Conservation (phyloP, 2,113 vertebrate genomes). For the Melanerpes formicivorus region DNA sequence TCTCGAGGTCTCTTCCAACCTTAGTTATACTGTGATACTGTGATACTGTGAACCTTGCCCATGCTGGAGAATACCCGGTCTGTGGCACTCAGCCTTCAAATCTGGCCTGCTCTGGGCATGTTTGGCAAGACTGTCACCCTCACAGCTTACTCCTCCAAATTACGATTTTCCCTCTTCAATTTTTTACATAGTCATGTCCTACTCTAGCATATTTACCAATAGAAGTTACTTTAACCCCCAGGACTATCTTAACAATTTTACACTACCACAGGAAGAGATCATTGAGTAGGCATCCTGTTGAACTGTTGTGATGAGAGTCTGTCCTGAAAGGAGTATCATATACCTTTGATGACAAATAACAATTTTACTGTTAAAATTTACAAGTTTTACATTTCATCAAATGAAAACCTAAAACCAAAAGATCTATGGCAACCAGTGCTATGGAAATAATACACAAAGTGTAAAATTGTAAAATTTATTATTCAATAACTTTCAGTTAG, state of each 20-base stretch:
- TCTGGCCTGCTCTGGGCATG: rapidly evolving
- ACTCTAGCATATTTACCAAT: not conserved
- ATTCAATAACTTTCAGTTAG: not conserved
- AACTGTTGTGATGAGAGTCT: not conserved
- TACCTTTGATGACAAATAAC: not conserved
- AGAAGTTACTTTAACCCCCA: not conserved
- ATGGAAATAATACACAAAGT: not conserved
- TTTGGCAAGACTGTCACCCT: not conserved
- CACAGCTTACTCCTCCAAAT: rapidly evolving
- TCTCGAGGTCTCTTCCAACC: too few species aligned
- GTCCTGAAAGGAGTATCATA: not conserved
- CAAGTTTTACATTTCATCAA: not conserved
- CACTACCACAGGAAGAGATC: not conserved
- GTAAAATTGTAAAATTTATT: not conserved
- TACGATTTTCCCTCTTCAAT: not conserved
- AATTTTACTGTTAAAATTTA: not conserved
- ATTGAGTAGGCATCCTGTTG: not conserved
- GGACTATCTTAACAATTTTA: not conserved
- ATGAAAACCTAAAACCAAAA: not conserved
- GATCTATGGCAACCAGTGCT: rapidly evolving
- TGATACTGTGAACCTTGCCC: not conserved
- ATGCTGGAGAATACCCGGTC: rapidly evolving
- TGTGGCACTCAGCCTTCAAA: not conserved
- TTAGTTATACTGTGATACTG: too few species aligned
- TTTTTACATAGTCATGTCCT: not conserved